Base-by-base conservation (phyloP, 1,140 invertebrate genomes). In the Trichonephila clavipes region DNA sequence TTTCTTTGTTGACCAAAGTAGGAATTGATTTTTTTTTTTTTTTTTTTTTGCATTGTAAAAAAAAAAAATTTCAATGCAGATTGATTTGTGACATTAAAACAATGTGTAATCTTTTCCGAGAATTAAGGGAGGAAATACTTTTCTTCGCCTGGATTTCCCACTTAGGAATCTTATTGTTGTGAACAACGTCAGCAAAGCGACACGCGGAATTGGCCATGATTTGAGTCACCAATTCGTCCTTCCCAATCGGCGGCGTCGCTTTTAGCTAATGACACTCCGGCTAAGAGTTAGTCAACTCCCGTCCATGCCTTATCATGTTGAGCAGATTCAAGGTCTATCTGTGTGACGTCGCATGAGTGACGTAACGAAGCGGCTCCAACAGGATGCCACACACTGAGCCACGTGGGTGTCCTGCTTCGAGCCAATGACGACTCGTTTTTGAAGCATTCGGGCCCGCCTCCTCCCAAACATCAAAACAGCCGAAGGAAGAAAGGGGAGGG, bases 381-480 rank as follows among this genome's bases (percentile, higher is more conserved):
- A 87, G 64, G 64, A 87, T 92, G 64, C 91, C 91, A 92, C 91
- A 92, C 91, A 92, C 64, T 24, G n/a, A 28, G 91, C 91, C 82
- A 92, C 83, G 82, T 92, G 91, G 91, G 91, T 92, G 91, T 92
- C 83, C 91, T 61, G 24, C 12, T 44, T 90, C 51, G 44, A 40
- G n/a, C 66, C 91, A 92, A 87, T 87, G 82, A 28, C 21, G 83
- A 69, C 81, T 44, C 66, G 83, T 58, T 82, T 19, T 16, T n/a
- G 59, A 85, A 61, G 18, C 18, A 12, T 58, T 85, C 28, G 64
- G 19, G 1, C 18, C n/a, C 88, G 72, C 88, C 90, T 51, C 28
- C 69, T 91, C 83, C n/a, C 44, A 85, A 24, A 85, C 44, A 85
- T 85, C 82, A 85, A 85, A 85, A 85, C 82, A 51, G 82, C 82